Evolutionary conservation across 1,140 invertebrate species (phyloP).

Genomic region (Holotrichia oblita): DNA sequence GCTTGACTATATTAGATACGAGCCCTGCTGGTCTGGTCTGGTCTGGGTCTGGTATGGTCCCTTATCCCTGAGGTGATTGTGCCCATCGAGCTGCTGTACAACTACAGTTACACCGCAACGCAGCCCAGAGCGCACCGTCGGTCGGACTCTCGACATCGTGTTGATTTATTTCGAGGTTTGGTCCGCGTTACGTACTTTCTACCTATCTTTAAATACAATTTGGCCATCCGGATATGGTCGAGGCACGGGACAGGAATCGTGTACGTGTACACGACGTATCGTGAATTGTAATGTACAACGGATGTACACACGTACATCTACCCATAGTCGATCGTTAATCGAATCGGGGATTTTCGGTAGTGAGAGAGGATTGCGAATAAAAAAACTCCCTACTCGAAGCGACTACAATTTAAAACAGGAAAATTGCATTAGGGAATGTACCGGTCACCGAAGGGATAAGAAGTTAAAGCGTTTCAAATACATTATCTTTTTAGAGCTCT

Average conservation of each 20-base stretch:
- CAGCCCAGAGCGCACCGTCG: neutral
- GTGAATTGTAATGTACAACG: neutral
- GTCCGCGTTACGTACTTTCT: neutral
- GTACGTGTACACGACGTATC: neutral
- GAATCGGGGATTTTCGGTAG: neutral
- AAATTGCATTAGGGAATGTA: slow-evolving; percentile 5
- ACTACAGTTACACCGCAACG: neutral
- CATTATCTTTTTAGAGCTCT: too few relatives aligned
- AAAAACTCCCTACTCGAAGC: neutral
- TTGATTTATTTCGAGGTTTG: slow-evolving; percentile 7
- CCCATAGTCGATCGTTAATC: neutral
- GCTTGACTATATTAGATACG: slow-evolving; percentile 50
- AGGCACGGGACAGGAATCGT: neutral
- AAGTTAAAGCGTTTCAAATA: too few relatives aligned
- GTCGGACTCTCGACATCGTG: neutral
- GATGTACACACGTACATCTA: neutral
- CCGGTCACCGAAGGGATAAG: too few relatives aligned
- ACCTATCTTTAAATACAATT: neutral
- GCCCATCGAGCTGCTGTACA: neutral
- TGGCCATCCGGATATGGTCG: neutral
- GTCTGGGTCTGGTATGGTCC: too few relatives aligned
- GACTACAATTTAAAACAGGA: neutral
- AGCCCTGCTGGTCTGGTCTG: slow-evolving; percentile 43
- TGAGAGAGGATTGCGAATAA: neutral
- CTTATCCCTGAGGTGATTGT: neutral